Evolutionary conservation across 2,888 invertebrate species (phyloP).

Genomic region (Leucophenga montana): DNA sequence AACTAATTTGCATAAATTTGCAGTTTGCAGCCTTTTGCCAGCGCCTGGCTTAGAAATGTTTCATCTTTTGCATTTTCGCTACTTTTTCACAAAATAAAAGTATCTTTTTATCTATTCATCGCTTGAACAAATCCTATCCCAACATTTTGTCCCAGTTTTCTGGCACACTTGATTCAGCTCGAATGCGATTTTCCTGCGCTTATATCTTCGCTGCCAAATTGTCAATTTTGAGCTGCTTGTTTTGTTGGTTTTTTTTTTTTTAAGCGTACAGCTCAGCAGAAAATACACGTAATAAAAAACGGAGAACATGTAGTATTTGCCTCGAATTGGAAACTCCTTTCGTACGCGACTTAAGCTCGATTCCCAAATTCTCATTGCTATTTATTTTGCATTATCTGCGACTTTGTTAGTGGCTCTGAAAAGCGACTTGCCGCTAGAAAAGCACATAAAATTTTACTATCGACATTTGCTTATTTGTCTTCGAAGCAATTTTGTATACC

Average conservation of each 20-base stretch:
- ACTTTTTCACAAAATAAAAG: not conserved
- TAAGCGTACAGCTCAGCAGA: not conserved
- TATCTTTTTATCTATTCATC: slow-evolving; percentile 1
- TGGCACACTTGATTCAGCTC: too few relatives aligned
- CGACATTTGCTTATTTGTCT: not conserved
- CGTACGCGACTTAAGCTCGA: not conserved
- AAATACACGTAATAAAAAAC: not conserved
- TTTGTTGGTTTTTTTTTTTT: not conserved
- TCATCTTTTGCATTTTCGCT: slow-evolving; percentile 1
- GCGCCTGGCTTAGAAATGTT: not conserved
- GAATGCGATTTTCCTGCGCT: too few relatives aligned
- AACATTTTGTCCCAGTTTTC: too few relatives aligned
- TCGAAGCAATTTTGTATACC: too few relatives aligned
- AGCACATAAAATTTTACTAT: slow-evolving; percentile 1
- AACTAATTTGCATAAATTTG: slow-evolving; percentile 10
- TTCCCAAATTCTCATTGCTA: not conserved
- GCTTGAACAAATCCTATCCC: too few relatives aligned
- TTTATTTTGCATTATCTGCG: slow-evolving; percentile 3
- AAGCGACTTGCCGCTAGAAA: not conserved
- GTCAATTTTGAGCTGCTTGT: not conserved
- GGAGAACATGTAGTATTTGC: too few relatives aligned
- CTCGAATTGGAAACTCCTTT: too few relatives aligned
- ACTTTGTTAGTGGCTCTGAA: not conserved
- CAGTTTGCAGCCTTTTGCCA: not conserved
- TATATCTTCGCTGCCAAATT: not conserved